A percentile compares a stretch with the other conserved stretches of the same genome.
phyloP scores from a whole-genome alignment of 2,797 vertebrate genomes.

The Hozukius guyotensis region DNA sequence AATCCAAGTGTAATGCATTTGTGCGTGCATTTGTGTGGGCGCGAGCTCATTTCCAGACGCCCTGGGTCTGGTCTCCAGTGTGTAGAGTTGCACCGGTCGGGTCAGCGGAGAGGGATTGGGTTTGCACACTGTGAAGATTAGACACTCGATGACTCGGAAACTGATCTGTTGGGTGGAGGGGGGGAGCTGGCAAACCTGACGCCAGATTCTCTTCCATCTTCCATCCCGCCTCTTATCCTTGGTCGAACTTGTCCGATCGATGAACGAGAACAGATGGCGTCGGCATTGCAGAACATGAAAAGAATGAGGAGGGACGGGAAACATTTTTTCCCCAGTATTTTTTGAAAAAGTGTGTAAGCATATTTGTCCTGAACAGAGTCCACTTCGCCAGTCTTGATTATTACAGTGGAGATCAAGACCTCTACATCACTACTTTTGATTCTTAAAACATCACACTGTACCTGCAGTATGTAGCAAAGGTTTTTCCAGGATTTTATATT shows the following conservation, averaged over 20 bases:
- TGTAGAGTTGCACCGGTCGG: constrained; percentile 55
- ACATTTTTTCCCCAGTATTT: too few species aligned
- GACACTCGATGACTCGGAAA: constrained; percentile 55
- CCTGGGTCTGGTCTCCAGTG: constrained; percentile 33
- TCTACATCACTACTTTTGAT: neutral
- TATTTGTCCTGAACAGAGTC: neutral
- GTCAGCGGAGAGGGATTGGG: constrained; percentile 59
- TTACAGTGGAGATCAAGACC: neutral
- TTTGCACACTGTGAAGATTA: constrained; percentile 66
- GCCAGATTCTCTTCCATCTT: constrained; percentile 32
- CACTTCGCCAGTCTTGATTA: neutral
- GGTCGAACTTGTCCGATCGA: constrained; percentile 42
- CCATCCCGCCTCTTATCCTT: constrained; percentile 9
- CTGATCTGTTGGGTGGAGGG: constrained; percentile 41
- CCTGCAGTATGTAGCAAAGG: neutral
- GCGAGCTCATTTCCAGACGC: constrained; percentile 24
- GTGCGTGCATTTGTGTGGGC: constrained; percentile 18
- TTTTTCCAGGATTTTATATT: too few species aligned
- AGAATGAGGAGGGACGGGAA: neutral
- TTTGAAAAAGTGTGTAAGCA: neutral
- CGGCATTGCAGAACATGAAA: neutral
- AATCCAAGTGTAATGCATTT: constrained; percentile 5
- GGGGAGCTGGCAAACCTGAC: constrained; percentile 30
- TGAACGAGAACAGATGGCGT: constrained; percentile 21
- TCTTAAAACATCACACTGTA: neutral